These are phyloP conservation scores for Cinclus mexicanus DNA, from an alignment of 2,113 vertebrate species.

Conservation along the genomic window DNA sequence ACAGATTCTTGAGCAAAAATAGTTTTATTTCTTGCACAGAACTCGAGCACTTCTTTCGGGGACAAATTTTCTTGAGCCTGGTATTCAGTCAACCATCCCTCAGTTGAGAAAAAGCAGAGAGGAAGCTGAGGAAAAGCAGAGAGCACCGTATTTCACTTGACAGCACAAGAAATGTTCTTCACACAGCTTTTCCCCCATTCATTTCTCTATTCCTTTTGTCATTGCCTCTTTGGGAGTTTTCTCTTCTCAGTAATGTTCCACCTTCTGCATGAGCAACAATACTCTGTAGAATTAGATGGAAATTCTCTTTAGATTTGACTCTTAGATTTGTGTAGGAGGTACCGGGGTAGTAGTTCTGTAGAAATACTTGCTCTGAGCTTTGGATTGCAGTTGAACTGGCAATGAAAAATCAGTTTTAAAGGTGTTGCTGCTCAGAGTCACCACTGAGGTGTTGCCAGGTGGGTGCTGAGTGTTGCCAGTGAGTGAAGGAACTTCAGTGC, in stretches of 20 bases:
- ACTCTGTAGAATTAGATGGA: neutral
- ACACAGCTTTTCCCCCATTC: neutral
- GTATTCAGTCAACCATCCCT: neutral
- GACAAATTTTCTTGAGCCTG: neutral
- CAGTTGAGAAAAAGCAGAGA: neutral
- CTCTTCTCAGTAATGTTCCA: neutral
- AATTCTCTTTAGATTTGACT: neutral
- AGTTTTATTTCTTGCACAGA: neutral
- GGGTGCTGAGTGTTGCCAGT: neutral
- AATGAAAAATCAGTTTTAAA: neutral
- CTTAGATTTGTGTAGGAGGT: neutral
- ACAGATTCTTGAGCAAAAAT: neutral
- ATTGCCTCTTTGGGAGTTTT: neutral
- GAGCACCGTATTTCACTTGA: neutral
- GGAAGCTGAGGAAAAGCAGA: neutral
- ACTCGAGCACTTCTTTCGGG: rapidly evolving
- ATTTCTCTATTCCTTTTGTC: neutral
- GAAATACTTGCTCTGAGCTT: neutral
- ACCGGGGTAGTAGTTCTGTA: neutral
- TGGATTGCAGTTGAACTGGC: neutral
- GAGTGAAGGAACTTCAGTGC: neutral
- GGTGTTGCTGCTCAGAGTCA: neutral
- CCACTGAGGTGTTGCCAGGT: neutral
- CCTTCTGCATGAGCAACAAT: neutral
- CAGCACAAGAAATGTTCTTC: neutral